phyloP scores from a whole-genome alignment of 2,113 vertebrate species.

The Vicugna pacos region DNA sequence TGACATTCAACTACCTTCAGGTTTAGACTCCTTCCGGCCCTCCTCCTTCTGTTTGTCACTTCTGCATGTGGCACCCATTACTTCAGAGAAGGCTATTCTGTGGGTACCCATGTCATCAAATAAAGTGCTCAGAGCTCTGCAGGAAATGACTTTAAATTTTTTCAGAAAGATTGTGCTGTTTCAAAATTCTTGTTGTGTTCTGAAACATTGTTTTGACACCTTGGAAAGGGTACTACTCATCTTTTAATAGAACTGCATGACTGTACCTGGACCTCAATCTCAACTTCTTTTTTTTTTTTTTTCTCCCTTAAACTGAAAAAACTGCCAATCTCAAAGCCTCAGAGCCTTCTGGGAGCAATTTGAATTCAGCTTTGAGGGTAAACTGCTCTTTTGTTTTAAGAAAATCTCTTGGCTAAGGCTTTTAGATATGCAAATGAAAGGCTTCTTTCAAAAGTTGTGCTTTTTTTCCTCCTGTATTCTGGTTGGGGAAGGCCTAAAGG shows the following conservation, averaged over 20 bases:
- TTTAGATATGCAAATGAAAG: slow-evolving; percentile 65
- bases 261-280: neutral
- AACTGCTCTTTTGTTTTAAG: slow-evolving; percentile 55
- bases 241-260: neutral
- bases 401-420: slow-evolving; percentile 41
- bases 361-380: slow-evolving; percentile 63
- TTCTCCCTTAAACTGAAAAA: neutral
- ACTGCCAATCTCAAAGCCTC: slow-evolving; percentile 17
- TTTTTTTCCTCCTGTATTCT: rapidly evolving
- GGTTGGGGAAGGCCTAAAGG: neutral
- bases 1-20: neutral
- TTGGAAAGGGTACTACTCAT: slow-evolving; percentile 25
- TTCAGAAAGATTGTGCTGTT: neutral
- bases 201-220: slow-evolving; percentile 49
- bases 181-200: slow-evolving; percentile 33
- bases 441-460: neutral
- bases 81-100: neutral
- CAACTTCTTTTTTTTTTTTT: neutral
- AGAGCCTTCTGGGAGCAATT: slow-evolving; percentile 1
- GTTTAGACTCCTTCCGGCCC: neutral
- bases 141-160: slow-evolving; percentile 8
- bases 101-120: neutral
- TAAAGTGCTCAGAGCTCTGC: neutral
- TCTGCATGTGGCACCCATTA: neutral
- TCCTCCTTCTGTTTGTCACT: neutral